These are phyloP conservation scores for Morpho helenor DNA, from an alignment of 2,888 invertebrate species.

Conservation along the genomic window DNA sequence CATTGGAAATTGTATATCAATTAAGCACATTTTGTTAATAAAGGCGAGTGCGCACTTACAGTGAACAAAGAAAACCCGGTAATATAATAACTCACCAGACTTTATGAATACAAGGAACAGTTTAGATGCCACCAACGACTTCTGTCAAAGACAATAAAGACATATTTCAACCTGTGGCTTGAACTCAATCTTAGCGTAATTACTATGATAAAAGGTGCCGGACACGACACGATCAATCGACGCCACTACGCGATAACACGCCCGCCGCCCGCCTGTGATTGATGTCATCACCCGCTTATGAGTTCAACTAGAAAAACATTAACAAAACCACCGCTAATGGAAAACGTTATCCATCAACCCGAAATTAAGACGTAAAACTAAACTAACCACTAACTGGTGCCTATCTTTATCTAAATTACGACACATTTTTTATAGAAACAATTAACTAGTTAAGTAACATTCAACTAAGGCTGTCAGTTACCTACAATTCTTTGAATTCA, in stretches of 20 bases:
- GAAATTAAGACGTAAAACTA: slow-evolving; percentile 50
- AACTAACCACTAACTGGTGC: slow-evolving; percentile 32
- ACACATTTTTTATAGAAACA: slow-evolving; percentile 52
- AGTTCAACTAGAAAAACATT: slow-evolving; percentile 54
- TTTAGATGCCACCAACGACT: slow-evolving; percentile 6
- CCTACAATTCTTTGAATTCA: slow-evolving; percentile 1
- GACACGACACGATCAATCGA: slow-evolving; percentile 59
- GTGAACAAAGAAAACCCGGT: too few relatives aligned
- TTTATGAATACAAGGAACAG: slow-evolving; percentile 4
- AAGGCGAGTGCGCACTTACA: too few relatives aligned
- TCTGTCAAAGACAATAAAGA: slow-evolving; percentile 27
- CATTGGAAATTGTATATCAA: too few relatives aligned
- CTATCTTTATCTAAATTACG: slow-evolving; percentile 54
- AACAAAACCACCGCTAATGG: slow-evolving; percentile 66
- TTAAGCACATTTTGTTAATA: too few relatives aligned
- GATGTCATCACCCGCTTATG: slow-evolving; percentile 60
- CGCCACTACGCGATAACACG: slow-evolving; percentile 60
- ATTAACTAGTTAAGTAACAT: slow-evolving; percentile 36
- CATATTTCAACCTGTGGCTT: slow-evolving; percentile 25
- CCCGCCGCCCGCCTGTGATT: slow-evolving; percentile 45
- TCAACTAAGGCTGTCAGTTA: slow-evolving; percentile 10
- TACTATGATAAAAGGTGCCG: slow-evolving; percentile 55
- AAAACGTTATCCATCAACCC: slow-evolving; percentile 63
- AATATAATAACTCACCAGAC: neutral
- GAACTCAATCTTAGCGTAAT: slow-evolving; percentile 27